Evolutionary conservation across 2,797 vertebrate genomes (phyloP).

Genomic region (Chaetophractus vellerosus): DNA sequence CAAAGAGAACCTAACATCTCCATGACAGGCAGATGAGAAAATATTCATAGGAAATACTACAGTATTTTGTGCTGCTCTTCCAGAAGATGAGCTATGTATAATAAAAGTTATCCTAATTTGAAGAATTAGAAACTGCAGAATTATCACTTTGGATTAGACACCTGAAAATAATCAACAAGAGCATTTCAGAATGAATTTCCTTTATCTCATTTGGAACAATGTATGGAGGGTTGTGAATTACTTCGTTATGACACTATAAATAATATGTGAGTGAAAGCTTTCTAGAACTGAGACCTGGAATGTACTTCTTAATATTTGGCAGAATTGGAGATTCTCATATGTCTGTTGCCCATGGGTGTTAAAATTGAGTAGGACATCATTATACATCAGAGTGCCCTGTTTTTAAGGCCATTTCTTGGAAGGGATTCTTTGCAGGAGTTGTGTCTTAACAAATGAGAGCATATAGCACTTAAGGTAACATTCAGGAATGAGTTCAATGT

Average conservation of each 20-base stretch:
- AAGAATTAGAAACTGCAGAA: neutral
- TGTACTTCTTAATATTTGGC: conserved; percentile 32
- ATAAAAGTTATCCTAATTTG: neutral
- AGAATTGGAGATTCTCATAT: conserved; percentile 32
- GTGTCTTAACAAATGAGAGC: neutral
- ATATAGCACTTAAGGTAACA: neutral
- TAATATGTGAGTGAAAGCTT: conserved; percentile 15
- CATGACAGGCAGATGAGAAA: neutral
- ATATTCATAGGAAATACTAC: neutral
- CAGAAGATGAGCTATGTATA: neutral
- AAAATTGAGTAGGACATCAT: neutral
- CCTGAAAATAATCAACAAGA: conserved; percentile 48
- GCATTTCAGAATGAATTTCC: conserved; percentile 3
- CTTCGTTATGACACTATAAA: neutral
- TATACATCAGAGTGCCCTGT: neutral
- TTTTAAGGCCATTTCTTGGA: conserved; percentile 59
- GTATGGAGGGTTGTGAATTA: conserved; percentile 31
- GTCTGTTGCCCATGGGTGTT: neutral
- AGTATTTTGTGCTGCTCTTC: neutral
- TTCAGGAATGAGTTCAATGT: conserved; percentile 13
- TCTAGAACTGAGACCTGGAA: conserved; percentile 35
- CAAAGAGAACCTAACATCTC: neutral
- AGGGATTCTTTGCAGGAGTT: neutral
- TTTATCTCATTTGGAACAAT: conserved; percentile 24
- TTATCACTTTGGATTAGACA: neutral